phyloP scores from a whole-genome alignment of 2,797 vertebrate genomes.

The Sebastes hubbsi region DNA sequence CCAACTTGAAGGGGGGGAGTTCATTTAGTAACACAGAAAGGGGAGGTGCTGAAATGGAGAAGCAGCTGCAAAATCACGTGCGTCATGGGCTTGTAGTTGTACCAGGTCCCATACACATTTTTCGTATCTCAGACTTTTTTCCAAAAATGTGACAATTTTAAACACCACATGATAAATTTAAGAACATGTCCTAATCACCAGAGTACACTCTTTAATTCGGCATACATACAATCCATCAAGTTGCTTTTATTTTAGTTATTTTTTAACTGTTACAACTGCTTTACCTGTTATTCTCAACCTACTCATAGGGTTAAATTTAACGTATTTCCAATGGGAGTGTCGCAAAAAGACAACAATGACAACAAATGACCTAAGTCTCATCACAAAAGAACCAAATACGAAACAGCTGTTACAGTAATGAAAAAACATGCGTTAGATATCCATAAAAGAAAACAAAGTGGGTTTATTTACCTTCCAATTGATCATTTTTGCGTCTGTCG shows the following conservation, averaged over 20 bases:
- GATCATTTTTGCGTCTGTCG: slow-evolving; percentile 54
- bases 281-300: not conserved
- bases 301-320: not conserved
- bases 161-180: fast-evolving
- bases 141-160: not conserved
- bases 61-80: slow-evolving; percentile 62
- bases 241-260: not conserved
- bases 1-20: not conserved
- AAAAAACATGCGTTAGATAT: fast-evolving
- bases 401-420: fast-evolving
- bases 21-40: slow-evolving; percentile 36
- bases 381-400: fast-evolving
- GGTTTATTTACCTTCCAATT: slow-evolving; percentile 71
- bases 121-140: not conserved
- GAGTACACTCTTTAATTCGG: not conserved
- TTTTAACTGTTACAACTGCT: too few species aligned
- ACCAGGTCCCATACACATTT: not conserved
- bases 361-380: not conserved
- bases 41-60: not conserved
- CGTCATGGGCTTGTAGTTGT: not conserved
- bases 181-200: not conserved
- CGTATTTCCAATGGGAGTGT: not conserved
- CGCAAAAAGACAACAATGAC: not conserved
- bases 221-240: not conserved
- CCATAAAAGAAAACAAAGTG: fast-evolving